A percentile compares a stretch with the other conserved stretches of the same genome.
These are phyloP conservation scores for Hirudo medicinalis DNA, from an alignment of 1,140 invertebrate species.

Conservation along the genomic window DNA sequence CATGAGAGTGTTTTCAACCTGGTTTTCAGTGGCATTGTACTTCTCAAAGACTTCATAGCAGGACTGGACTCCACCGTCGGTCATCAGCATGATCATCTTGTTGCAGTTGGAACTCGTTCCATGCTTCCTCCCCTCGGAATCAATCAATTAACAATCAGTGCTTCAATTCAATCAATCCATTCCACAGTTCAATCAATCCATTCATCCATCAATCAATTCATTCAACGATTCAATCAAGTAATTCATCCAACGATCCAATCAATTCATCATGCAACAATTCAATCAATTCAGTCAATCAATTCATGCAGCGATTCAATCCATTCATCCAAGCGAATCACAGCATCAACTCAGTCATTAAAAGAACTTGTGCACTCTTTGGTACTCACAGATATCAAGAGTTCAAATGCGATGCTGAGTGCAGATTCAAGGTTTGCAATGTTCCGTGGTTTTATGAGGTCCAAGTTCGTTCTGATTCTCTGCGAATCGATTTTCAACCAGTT, in stretches of 20 bases:
- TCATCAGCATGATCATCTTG: conserved; percentile 12
- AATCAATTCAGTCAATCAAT: too few species aligned
- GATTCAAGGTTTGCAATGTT: conserved; percentile 86
- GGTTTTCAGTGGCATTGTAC: background rate
- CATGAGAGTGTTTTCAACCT: too few species aligned
- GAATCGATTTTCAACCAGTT: background rate
- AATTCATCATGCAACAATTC: too few species aligned
- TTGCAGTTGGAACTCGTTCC: background rate
- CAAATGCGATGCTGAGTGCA: conserved; percentile 76
- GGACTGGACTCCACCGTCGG: background rate
- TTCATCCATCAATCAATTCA: too few species aligned
- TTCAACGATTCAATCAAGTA: too few species aligned
- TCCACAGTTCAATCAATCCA: too few species aligned
- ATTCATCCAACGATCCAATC: too few species aligned
- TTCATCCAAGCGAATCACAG: too few species aligned
- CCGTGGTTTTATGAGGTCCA: conserved; percentile 61
- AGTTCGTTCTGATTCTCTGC: conserved; percentile 57
- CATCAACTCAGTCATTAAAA: background rate
- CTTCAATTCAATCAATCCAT: too few species aligned
- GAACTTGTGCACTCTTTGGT: background rate
- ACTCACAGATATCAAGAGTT: conserved; percentile 59
- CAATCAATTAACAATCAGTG: too few species aligned
- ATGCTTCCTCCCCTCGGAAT: too few species aligned
- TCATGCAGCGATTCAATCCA: too few species aligned
- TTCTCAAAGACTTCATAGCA: background rate